Percentiles rank a stretch among this genome's conserved stretches.
These are phyloP conservation scores for Periplaneta americana DNA, from an alignment of 1,140 invertebrate genomes.

Conservation along the genomic window DNA sequence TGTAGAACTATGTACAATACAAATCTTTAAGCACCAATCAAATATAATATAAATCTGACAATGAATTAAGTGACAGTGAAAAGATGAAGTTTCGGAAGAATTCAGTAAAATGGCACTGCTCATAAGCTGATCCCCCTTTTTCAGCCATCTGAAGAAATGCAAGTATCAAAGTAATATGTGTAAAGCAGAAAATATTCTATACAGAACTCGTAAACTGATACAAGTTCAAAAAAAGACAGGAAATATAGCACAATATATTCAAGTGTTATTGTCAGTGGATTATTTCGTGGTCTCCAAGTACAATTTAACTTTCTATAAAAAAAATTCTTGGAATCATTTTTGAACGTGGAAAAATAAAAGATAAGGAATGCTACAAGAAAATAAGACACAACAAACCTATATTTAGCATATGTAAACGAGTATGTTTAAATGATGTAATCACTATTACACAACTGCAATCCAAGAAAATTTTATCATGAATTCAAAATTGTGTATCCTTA, in stretches of 20 bases:
- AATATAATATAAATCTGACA: neutral
- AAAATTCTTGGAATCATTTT: neutral
- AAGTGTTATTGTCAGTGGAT: neutral
- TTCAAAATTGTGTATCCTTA: neutral
- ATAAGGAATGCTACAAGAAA: neutral
- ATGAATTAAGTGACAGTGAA: neutral
- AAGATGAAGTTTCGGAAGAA: constrained; percentile 7
- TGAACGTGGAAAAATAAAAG: neutral
- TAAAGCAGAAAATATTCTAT: neutral
- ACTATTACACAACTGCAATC: neutral
- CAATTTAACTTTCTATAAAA: neutral
- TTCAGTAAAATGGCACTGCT: constrained; percentile 2
- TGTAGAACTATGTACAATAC: constrained; percentile 4
- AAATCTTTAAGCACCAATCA: constrained; percentile 5
- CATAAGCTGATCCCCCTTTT: neutral
- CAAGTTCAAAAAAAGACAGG: neutral
- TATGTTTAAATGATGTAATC: neutral
- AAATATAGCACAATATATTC: neutral
- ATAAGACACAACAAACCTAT: neutral
- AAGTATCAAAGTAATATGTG: neutral
- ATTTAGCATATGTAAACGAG: neutral
- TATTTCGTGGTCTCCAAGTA: neutral
- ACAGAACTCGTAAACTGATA: neutral
- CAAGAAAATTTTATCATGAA: neutral
- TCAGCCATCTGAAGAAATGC: neutral